Percentiles rank a stretch among this genome's conserved stretches.
These are phyloP conservation scores for Oryzias celebensis DNA, from an alignment of 2,113 vertebrate species.

Conservation along the genomic window DNA sequence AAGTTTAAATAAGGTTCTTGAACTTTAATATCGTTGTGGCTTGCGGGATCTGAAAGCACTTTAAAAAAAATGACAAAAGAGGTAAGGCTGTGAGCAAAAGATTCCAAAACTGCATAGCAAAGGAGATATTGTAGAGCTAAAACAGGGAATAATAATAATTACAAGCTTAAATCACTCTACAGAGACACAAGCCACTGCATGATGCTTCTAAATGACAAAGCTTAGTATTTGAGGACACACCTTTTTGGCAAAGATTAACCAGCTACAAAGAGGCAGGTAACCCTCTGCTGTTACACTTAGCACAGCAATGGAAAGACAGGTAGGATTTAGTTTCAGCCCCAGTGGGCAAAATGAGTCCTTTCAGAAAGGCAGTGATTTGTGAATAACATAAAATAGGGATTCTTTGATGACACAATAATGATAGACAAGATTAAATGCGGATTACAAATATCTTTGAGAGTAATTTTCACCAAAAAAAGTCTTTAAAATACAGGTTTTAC, in stretches of 20 bases:
- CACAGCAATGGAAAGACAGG: constrained; percentile 10
- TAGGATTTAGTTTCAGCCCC: constrained; percentile 18
- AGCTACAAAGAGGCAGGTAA: constrained; percentile 4
- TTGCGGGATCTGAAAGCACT: neutral
- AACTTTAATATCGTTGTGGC: neutral
- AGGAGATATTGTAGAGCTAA: neutral
- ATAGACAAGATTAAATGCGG: neutral
- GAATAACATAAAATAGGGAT: no score
- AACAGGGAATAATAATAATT: neutral
- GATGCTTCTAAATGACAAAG: constrained; percentile 14
- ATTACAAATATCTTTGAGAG: neutral
- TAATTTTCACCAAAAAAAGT: constrained; percentile 1
- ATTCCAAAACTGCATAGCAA: constrained; percentile 11
- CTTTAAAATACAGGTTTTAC: no score
- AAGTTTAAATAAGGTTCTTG: neutral
- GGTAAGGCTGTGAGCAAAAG: constrained; percentile 6
- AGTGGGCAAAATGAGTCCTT: constrained; percentile 16
- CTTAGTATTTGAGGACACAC: constrained; percentile 24
- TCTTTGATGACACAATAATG: no score
- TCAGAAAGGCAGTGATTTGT: constrained; percentile 10
- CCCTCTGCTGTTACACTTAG: constrained; percentile 3
- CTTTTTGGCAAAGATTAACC: constrained; percentile 39
- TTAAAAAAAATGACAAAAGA: neutral
- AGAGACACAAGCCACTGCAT: constrained; percentile 14
- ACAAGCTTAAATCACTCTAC: constrained; percentile 42